Evolutionary conservation across 2,797 vertebrate species (phyloP).

Genomic region (Parauchenoglanis punctatus): DNA sequence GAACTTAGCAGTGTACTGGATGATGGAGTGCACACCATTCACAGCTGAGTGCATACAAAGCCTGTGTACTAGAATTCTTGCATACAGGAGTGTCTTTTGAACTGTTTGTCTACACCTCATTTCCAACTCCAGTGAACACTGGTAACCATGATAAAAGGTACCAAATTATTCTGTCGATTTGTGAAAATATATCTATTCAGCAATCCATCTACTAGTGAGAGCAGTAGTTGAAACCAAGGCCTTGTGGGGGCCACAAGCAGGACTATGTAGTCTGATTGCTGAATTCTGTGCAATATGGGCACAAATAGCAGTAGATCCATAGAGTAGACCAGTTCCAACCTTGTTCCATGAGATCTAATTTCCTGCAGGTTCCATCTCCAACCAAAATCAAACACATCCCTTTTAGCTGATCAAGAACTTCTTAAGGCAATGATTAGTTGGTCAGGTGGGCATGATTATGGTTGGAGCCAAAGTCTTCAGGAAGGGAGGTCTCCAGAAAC

Average conservation of each 20-base stretch:
- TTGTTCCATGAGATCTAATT: too few relatives aligned
- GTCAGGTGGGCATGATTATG: too few relatives aligned
- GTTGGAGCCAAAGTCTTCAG: too few relatives aligned
- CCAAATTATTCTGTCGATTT: background rate
- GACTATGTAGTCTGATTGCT: background rate
- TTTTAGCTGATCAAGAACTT: too few relatives aligned
- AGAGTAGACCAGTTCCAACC: background rate
- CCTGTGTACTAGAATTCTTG: background rate
- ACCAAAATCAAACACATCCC: too few relatives aligned
- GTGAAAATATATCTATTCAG: background rate
- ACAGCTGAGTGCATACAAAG: background rate
- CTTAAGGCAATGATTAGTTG: too few relatives aligned
- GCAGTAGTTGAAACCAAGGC: background rate
- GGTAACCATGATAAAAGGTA: too few relatives aligned
- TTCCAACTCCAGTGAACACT: background rate
- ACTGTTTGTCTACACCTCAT: background rate
- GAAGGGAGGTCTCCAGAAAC: too few relatives aligned
- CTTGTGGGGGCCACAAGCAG: background rate
- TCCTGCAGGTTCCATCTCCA: too few relatives aligned
- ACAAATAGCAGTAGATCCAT: background rate
- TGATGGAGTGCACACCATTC: background rate
- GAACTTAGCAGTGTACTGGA: background rate
- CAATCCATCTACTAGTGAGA: background rate
- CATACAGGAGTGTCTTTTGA: background rate
- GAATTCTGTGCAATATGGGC: background rate